These are phyloP conservation scores for Pseudomyrmex concolor DNA, from an alignment of 1,140 invertebrate species.

Conservation along the genomic window DNA sequence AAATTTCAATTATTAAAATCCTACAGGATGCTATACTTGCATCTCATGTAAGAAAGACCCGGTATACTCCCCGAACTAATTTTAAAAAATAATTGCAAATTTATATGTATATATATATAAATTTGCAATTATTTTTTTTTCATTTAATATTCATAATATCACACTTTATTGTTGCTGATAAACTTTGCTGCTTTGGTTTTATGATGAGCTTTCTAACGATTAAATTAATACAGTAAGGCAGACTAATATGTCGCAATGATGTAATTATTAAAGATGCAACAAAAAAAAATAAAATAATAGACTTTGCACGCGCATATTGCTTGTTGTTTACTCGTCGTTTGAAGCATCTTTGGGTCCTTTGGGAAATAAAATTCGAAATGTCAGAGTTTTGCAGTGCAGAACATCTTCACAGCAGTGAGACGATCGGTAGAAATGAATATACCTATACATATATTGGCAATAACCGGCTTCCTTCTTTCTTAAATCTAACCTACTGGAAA, in stretches of 20 bases:
- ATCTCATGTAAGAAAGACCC: no score
- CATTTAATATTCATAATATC: no score
- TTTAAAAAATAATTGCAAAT: no score
- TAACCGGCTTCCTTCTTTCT: no score
- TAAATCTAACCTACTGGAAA: background rate
- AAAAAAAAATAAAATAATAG: constrained; percentile 42
- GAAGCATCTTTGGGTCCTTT: constrained; percentile 11
- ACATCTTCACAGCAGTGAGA: background rate
- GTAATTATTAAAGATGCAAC: constrained; percentile 37
- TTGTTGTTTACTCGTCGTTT: constrained; percentile 45
- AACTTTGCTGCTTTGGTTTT: no score
- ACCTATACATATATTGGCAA: background rate
- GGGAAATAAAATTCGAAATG: constrained; percentile 57
- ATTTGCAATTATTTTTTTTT: no score
- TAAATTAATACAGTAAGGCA: background rate
- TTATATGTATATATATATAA: no score
- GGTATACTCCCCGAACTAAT: no score
- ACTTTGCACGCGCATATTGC: background rate
- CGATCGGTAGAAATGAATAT: constrained; percentile 9
- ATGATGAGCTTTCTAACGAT: constrained; percentile 6
- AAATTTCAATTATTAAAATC: no score
- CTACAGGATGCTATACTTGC: no score
- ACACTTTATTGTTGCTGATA: no score
- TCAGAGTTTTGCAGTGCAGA: constrained; percentile 23
- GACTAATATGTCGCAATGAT: constrained; percentile 52